Base-by-base conservation (phyloP, 1,140 invertebrate species). In the Drosophila pseudoananassae region DNA sequence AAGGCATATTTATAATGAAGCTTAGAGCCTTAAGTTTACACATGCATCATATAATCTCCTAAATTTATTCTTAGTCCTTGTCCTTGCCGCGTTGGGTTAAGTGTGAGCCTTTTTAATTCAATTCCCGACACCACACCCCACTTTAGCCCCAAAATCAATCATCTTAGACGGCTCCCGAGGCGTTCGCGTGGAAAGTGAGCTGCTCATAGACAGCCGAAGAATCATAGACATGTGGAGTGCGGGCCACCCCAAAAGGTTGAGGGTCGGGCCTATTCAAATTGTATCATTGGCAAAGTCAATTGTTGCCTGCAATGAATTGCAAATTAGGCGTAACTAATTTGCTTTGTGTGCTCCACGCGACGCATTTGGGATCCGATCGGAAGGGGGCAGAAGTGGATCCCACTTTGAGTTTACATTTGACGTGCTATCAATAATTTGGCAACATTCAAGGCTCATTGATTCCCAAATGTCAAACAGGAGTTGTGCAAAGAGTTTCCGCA, bases 261-360 rank as follows among this genome's bases (percentile, higher is more conserved):
- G 47, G 14, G 50, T 33, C 20, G 23, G 38, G 3, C 51, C 49
- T 59, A 70, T 78, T 85, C 65, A 61, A 81, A 85, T 74, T 85
- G 77, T 81, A 77, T 77, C 77, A 74, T 52, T 69, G 60, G 76
- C 66, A 77, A 81, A 70, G 54, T 80, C 74, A 77, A 85, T 87
- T 81, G 64, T 69, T 68, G 81, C 68, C 75, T 73, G 71, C 56
- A 87, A 77, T 85, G 82, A 77, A 71, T 70, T 77, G 57, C 82
- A 85, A 85, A 85, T 85, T 85, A 78, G 69, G 82, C 82, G 78
- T 81, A 75, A 87, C 78, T 85, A 85, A 85, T 85, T 87, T 82
- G 78, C 83, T 87, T 82, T 82, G 57, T 77, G 58, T 64, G 52
- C 38, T 31, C 23, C n/a, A 20, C n/a, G 36, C 38, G 36, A 27